These are phyloP conservation scores for Coronaproctus castanopsis DNA, from an alignment of 2,888 invertebrate species.

Conservation along the genomic window DNA sequence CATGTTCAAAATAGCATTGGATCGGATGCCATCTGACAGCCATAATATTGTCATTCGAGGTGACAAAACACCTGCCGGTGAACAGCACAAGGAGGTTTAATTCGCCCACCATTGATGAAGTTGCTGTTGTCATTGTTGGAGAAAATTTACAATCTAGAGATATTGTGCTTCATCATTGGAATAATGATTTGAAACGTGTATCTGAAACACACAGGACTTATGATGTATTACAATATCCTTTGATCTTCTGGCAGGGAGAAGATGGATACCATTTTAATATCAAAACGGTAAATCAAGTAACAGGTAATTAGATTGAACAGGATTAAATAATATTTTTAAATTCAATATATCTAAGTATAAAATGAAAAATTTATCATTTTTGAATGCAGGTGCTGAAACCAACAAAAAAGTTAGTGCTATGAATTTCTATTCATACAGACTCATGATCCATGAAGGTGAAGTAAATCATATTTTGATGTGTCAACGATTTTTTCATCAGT, in stretches of 20 bases:
- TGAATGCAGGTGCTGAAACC: too few species aligned
- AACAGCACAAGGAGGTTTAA: neutral
- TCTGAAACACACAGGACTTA: conserved; percentile 10
- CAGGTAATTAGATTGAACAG: too few species aligned
- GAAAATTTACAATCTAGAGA: conserved; percentile 23
- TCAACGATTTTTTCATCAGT: conserved; percentile 24
- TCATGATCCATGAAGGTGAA: conserved; percentile 18
- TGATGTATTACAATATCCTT: conserved; percentile 10
- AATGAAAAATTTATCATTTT: too few species aligned
- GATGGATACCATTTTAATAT: conserved; percentile 14
- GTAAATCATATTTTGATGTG: conserved; percentile 19
- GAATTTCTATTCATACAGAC: conserved; percentile 21
- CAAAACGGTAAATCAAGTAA: conserved; percentile 15
- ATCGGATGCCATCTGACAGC: neutral
- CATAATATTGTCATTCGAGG: conserved; percentile 1
- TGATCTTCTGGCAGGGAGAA: conserved; percentile 6
- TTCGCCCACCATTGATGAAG: conserved; percentile 25
- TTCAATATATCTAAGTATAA: too few species aligned
- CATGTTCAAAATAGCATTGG: conserved; percentile 1
- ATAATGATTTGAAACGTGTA: conserved; percentile 4
- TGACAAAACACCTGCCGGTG: neutral
- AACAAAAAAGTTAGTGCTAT: conserved; percentile 20
- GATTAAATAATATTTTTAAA: too few species aligned
- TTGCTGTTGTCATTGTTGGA: conserved; percentile 24
- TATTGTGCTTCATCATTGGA: conserved; percentile 21